These are phyloP conservation scores for Volucella inanis DNA, from an alignment of 2,888 invertebrate species.

Conservation along the genomic window DNA sequence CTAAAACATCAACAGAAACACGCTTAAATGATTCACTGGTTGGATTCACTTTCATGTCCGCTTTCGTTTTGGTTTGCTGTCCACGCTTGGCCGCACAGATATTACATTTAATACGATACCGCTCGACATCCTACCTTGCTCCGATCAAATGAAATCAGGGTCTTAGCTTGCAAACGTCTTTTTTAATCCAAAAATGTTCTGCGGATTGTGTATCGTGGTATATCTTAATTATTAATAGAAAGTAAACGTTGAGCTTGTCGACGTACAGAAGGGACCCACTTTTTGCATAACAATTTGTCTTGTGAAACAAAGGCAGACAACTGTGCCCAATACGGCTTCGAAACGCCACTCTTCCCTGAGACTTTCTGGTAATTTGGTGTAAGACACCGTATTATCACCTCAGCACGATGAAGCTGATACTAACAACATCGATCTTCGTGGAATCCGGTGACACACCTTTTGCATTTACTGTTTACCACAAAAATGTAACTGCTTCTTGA, in stretches of 20 bases:
- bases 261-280: too few species aligned
- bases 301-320: not conserved
- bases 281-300: not conserved
- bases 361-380: too few species aligned
- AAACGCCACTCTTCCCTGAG: not conserved
- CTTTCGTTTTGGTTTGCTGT: not conserved
- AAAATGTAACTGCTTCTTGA: too few species aligned
- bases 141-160: conserved; percentile 21
- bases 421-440: too few species aligned
- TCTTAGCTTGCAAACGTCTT: conserved; percentile 25
- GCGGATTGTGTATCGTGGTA: not conserved
- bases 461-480: too few species aligned
- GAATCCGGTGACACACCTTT: too few species aligned
- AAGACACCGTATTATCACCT: too few species aligned
- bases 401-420: not conserved
- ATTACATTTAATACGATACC: not conserved
- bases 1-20: conserved; percentile 6
- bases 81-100: conserved; percentile 3
- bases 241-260: too few species aligned
- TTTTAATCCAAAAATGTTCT: conserved; percentile 15
- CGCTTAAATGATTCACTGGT: conserved; percentile 21
- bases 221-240: too few species aligned
- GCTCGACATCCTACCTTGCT: conserved; percentile 5
- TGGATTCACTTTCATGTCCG: not conserved
- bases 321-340: conserved; percentile 22